Conservation (phyloP, 1,140 invertebrate species). For the Magallana angulata region DNA sequence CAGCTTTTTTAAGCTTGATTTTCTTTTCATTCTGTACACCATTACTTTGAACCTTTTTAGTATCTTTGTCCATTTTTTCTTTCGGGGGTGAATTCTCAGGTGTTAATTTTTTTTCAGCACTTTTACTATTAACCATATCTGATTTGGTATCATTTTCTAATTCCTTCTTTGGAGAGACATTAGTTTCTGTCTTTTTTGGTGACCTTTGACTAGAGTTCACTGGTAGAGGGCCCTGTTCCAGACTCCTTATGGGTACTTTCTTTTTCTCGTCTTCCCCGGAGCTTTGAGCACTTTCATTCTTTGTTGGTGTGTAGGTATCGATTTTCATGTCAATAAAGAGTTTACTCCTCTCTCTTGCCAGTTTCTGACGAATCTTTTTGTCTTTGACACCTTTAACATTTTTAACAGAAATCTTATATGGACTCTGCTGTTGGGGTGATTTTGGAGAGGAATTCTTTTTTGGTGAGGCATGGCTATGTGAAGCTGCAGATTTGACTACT, state of each 20-base stretch:
- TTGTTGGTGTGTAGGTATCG: constrained; percentile 29
- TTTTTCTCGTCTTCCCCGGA: constrained; percentile 22
- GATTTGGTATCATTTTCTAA: background rate
- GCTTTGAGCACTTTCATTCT: constrained; percentile 46
- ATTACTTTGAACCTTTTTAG: background rate
- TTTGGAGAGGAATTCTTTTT: background rate
- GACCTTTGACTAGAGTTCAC: background rate
- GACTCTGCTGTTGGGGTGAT: background rate
- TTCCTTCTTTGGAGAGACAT: constrained; percentile 3
- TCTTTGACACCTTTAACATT: constrained; percentile 6
- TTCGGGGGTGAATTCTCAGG: background rate
- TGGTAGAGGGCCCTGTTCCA: background rate
- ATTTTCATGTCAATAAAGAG: constrained; percentile 2
- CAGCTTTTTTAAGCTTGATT: constrained; percentile 19
- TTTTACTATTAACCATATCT: background rate
- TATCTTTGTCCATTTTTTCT: background rate
- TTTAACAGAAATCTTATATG: constrained; percentile 11
- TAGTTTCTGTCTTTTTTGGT: background rate
- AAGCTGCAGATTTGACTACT: background rate
- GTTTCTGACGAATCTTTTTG: background rate
- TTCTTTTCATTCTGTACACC: background rate
- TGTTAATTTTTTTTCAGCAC: background rate
- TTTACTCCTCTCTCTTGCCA: constrained; percentile 14
- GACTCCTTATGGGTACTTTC: background rate
- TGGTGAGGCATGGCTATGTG: background rate